Evolutionary conservation across 2,888 invertebrate genomes (phyloP).

Genomic region (Brachyptera risi): DNA sequence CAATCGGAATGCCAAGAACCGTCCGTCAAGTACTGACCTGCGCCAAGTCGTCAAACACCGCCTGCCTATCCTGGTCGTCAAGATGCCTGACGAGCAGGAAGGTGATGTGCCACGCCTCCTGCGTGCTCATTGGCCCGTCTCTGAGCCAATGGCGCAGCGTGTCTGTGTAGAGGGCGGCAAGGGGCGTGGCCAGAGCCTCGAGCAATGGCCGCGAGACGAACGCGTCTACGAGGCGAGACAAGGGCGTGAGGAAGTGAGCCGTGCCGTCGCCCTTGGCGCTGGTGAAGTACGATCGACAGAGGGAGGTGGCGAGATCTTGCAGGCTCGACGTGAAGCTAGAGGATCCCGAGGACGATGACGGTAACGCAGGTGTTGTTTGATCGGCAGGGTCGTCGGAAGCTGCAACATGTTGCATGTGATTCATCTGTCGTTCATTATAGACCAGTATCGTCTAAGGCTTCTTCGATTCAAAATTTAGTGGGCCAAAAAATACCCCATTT

Average conservation of each 20-base stretch:
- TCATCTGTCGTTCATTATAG: too few relatives aligned
- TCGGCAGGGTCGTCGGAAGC: too few relatives aligned
- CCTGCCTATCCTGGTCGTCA: conserved; percentile 50
- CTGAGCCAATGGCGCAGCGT: conserved; percentile 50
- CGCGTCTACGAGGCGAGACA: background rate
- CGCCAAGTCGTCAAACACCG: conserved; percentile 53
- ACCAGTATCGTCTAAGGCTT: too few relatives aligned
- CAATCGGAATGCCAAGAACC: too few relatives aligned
- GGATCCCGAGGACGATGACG: too few relatives aligned
- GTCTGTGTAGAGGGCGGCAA: conserved; percentile 43
- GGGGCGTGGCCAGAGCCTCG: background rate
- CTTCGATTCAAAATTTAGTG: too few relatives aligned
- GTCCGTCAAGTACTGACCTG: conserved; percentile 50
- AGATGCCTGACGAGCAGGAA: conserved; percentile 58
- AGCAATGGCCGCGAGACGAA: conserved; percentile 18
- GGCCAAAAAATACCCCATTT: too few relatives aligned
- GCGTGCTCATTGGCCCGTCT: conserved; percentile 50
- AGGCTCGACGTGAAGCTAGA: too few relatives aligned
- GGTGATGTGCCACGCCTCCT: conserved; percentile 56
- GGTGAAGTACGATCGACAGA: too few relatives aligned
- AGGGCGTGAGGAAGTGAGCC: background rate
- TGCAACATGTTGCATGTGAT: too few relatives aligned
- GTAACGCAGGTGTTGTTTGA: too few relatives aligned
- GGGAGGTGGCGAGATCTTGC: too few relatives aligned
- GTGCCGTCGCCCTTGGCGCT: conserved; percentile 34